Evolutionary conservation across 53 echinoderm and acorn worm species (phyloP).

Genomic region (Patiria pectinifera): DNA sequence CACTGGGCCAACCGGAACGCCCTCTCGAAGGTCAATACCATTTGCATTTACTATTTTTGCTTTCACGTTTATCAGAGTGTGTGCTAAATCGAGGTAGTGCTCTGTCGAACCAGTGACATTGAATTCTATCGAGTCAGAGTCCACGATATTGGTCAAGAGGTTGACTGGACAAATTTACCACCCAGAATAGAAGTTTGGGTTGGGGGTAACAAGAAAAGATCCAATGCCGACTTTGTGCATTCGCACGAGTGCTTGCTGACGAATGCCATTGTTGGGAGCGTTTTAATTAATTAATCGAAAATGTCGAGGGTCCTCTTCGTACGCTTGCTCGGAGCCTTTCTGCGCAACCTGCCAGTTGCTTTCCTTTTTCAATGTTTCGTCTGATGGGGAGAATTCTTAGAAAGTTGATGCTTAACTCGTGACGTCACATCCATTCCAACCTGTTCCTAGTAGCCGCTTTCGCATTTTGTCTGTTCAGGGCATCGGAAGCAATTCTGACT

Average conservation of each 20-base stretch:
- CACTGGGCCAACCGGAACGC: too few relatives aligned
- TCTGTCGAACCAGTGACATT: too few relatives aligned
- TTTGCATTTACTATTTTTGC: too few relatives aligned
- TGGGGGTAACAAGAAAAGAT: conserved; percentile 59
- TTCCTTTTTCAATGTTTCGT: conserved; percentile 40
- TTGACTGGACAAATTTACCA: conserved; percentile 60
- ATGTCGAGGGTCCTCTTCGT: too few relatives aligned
- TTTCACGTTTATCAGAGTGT: too few relatives aligned
- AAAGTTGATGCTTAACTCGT: background rate
- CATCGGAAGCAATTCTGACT: too few relatives aligned
- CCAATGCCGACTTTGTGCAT: conserved; percentile 60
- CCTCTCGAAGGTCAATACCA: too few relatives aligned
- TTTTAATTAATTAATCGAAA: conserved; percentile 40
- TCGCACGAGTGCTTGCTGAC: too few relatives aligned
- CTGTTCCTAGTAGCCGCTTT: background rate
- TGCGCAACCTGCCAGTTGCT: conserved; percentile 31
- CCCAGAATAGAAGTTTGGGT: conserved; percentile 56
- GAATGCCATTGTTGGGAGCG: conserved; percentile 41
- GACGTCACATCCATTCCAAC: background rate
- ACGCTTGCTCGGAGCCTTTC: conserved; percentile 56
- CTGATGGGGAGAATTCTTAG: background rate
- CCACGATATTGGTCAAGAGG: too few relatives aligned
- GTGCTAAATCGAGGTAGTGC: too few relatives aligned
- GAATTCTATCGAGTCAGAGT: too few relatives aligned
- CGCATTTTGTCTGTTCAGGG: too few relatives aligned